Evolutionary conservation across 2,797 vertebrate species (phyloP).

Genomic region (Phataginus tricuspis): DNA sequence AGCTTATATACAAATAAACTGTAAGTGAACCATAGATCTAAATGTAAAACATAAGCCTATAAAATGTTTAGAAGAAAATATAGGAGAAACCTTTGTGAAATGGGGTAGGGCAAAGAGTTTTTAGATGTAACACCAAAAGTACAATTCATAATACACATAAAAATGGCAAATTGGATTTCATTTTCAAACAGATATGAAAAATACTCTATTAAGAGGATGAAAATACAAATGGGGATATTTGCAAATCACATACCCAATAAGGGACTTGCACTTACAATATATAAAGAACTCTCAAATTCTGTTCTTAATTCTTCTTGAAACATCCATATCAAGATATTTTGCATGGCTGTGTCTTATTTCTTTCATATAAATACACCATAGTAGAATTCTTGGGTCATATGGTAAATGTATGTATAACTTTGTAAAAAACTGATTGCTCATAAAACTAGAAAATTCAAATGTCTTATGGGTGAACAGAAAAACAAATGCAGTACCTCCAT

Average conservation of each 20-base stretch:
- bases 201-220: not conserved
- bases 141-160: not conserved
- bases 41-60: not conserved
- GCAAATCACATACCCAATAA: not conserved
- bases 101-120: not conserved
- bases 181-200: not conserved
- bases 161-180: not conserved
- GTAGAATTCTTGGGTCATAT: not conserved
- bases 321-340: not conserved
- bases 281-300: not conserved
- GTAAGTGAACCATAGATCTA: not conserved
- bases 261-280: not conserved
- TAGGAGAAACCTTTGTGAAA: not conserved
- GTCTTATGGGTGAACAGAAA: not conserved
- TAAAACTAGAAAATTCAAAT: not conserved
- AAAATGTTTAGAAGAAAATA: not conserved
- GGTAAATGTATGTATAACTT: not conserved
- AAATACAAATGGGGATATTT: not conserved
- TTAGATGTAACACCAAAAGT: not conserved
- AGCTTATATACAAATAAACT: not conserved
- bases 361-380: not conserved
- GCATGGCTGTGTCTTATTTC: not conserved
- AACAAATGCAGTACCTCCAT: not conserved
- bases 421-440: not conserved
- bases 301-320: not conserved